These are phyloP conservation scores for Saguinus midas DNA, from an alignment of 2,113 vertebrate species.

Conservation along the genomic window DNA sequence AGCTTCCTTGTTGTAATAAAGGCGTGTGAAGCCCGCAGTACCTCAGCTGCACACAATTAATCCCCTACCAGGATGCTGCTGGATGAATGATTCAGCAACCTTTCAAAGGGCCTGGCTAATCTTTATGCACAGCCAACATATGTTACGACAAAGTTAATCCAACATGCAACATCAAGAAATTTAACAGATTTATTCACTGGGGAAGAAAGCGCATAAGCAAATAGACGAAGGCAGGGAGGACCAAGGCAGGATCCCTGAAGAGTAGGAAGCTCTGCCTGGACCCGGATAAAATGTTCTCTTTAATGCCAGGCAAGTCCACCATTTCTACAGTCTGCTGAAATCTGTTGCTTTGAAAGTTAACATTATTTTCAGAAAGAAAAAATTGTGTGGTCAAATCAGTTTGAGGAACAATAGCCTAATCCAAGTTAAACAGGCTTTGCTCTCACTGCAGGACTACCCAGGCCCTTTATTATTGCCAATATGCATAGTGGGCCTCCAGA, in stretches of 20 bases:
- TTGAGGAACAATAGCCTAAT: neutral
- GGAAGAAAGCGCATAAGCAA: neutral
- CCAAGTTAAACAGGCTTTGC: neutral
- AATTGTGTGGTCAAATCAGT: neutral
- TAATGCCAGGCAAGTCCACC: neutral
- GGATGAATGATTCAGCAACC: slow-evolving; percentile 45
- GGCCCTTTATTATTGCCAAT: neutral
- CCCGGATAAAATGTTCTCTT: neutral
- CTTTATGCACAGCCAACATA: slow-evolving; percentile 42
- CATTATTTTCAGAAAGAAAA: neutral
- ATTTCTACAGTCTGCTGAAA: neutral
- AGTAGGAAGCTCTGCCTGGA: neutral
- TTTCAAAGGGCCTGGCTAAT: slow-evolving; percentile 50
- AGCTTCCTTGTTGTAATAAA: neutral
- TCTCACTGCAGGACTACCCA: neutral
- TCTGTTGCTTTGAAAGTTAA: neutral
- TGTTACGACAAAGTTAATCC: slow-evolving; percentile 47
- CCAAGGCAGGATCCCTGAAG: rapidly evolving
- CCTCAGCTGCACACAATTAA: slow-evolving; percentile 9
- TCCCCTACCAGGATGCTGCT: neutral
- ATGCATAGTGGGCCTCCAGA: no score
- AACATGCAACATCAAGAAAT: slow-evolving; percentile 21
- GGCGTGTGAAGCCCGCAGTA: rapidly evolving
- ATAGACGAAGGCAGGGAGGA: neutral
- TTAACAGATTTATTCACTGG: slow-evolving; percentile 27